Percentiles rank a stretch among this genome's conserved stretches.
phyloP scores from a whole-genome alignment of 2,888 invertebrate genomes.

The Mylabris sibirica region DNA sequence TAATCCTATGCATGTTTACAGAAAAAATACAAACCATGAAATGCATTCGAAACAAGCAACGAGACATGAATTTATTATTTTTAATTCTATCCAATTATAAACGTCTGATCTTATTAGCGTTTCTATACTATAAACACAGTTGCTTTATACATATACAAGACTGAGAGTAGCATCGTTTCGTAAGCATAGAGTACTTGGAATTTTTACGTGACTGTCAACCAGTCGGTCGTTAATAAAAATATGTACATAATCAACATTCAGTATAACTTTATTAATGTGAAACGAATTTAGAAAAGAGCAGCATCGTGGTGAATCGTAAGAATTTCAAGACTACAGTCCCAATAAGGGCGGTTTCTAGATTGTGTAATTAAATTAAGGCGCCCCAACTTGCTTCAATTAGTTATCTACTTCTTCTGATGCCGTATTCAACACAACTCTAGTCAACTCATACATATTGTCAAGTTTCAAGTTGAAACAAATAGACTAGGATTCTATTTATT shows the following conservation, averaged over 20 bases:
- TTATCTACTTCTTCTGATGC: conserved; percentile 3
- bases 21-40: background rate
- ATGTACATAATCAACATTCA: conserved; percentile 2
- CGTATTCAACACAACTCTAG: background rate
- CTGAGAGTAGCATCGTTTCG: background rate
- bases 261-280: conserved; percentile 3
- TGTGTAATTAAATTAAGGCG: background rate
- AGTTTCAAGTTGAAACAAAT: background rate
- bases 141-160: background rate
- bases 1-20: background rate
- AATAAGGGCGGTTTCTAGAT: background rate
- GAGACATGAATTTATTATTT: conserved; percentile 4
- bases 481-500: background rate
- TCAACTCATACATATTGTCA: background rate
- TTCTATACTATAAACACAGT: background rate
- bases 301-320: background rate
- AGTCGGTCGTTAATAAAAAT: background rate
- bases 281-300: conserved; percentile 7
- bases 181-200: background rate
- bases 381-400: conserved; percentile 6
- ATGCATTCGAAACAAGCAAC: background rate
- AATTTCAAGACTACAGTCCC: background rate
- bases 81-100: conserved; percentile 9
- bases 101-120: conserved; percentile 1
- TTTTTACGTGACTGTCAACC: conserved; percentile 11